Base-by-base conservation (phyloP, 2,797 vertebrate genomes). In the Mergus octosetaceus region DNA sequence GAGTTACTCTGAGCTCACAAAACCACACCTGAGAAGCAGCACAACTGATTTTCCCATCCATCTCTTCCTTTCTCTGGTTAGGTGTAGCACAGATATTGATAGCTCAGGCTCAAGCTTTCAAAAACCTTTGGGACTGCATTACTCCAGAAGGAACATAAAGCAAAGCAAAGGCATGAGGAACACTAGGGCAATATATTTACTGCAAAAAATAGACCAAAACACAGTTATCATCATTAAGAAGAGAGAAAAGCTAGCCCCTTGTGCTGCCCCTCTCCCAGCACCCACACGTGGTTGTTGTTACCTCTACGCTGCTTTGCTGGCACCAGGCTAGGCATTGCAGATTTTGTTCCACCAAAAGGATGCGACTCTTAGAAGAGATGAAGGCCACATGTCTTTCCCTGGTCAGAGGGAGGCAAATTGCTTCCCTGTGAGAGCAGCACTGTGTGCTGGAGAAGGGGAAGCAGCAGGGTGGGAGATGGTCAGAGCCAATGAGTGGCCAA, bases 341-440 rank as follows among this genome's bases (percentile, higher is more conserved):
- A 8, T 9, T n/a, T 45, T 51, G 8, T 8, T 62, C 17, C 1
- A 0, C 6, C 2, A 18, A 2, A 38, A 54, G 10, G 19, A 22
- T 1, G 9, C 0, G 5, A 14, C 8, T 34, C 22, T 11, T 8
- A 3, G 3, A 11, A 61, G 5, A 58, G 5, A 18, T 0, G 1
- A 45, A 69, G 1, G 4, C 18, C 10, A 0, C 0, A 0, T 0
- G 0, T 21, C 27, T 53, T 38, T 5, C 47, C 18, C 5, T 0
- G 3, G 49, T 6, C 6, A 2, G 13, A 49, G 6, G 2, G 4
- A 72, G 3, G 3, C 54, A 54, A 79, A 21, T 7, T 1, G 0
- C 2, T n/a, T 32, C 19, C 2, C 3, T 14, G 0, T 6, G 32
- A 20, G 19, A 75, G 6, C 15, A 47, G 4, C 5, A 5, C 7